Evolutionary conservation across 2,797 vertebrate species (phyloP).

Genomic region (Acropternis orthonyx): DNA sequence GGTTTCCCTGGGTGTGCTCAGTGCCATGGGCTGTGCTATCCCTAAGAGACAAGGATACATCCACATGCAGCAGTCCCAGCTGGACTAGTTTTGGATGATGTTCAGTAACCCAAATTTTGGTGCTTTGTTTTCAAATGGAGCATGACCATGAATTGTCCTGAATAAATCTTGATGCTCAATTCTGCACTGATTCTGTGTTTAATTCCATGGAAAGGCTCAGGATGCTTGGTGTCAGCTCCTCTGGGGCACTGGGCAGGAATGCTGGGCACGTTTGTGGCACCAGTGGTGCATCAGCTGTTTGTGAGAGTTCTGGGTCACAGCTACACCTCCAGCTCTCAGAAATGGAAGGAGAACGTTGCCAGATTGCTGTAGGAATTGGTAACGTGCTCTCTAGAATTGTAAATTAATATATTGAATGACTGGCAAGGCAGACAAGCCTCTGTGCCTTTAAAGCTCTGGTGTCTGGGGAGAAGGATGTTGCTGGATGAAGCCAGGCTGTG

Average conservation of each 20-base stretch:
- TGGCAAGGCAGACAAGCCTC: not conserved
- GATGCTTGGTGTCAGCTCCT: not conserved
- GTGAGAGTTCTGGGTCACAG: not conserved
- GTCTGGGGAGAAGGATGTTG: not conserved
- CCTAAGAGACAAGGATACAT: fast-evolving
- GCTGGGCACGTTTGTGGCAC: too few species aligned
- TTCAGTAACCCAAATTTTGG: not conserved
- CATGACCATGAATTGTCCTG: constrained; percentile 27
- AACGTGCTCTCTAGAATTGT: not conserved
- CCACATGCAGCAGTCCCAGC: not conserved
- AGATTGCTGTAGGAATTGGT: not conserved
- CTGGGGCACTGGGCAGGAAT: not conserved
- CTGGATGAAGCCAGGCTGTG: not conserved
- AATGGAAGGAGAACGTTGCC: not conserved
- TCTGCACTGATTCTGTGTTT: not conserved
- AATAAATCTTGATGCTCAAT: constrained; percentile 34
- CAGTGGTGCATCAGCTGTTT: fast-evolving
- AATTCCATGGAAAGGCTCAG: not conserved
- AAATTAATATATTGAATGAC: fast-evolving
- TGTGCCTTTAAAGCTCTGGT: not conserved
- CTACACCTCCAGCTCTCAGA: not conserved
- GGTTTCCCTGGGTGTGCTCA: not conserved
- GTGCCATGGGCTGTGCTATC: not conserved
- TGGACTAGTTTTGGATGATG: not conserved
- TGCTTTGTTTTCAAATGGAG: constrained; percentile 37